Evolutionary conservation across 2,888 invertebrate species (phyloP).

Genomic region (Lepetodrilus schrolli): DNA sequence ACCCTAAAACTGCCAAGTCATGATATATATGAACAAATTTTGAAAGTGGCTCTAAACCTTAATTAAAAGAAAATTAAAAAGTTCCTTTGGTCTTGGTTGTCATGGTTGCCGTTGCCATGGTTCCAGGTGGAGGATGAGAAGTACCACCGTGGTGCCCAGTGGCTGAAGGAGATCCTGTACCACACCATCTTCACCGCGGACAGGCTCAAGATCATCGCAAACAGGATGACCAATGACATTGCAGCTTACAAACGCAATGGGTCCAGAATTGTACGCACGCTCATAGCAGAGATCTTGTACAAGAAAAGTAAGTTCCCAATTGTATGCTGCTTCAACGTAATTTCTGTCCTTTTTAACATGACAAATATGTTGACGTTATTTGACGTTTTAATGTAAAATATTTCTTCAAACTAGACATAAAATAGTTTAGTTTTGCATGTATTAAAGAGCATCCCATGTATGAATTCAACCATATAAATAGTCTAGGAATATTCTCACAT

Average conservation of each 20-base stretch:
- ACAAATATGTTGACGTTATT: not conserved
- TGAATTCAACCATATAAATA: no score
- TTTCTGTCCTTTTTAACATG: no score
- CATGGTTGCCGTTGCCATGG: no score
- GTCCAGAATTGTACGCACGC: constrained; percentile 80
- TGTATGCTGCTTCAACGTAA: no score
- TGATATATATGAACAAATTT: no score
- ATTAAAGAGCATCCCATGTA: no score
- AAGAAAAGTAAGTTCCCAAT: not conserved
- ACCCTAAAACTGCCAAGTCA: no score
- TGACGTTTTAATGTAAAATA: not conserved
- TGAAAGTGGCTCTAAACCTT: no score
- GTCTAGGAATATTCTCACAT: no score
- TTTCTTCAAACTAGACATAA: not conserved
- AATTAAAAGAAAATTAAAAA: no score
- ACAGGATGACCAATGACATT: constrained; percentile 88
- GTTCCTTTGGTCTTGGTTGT: no score
- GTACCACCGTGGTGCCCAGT: constrained; percentile 84
- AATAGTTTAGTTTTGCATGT: no score
- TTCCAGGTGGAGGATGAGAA: constrained; percentile 84
- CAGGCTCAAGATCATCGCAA: constrained; percentile 85
- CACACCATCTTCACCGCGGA: constrained; percentile 83
- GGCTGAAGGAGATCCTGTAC: constrained; percentile 85
- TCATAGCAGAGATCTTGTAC: constrained; percentile 79
- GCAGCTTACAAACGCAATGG: constrained; percentile 85